These are phyloP conservation scores for Myotis davidii DNA, from an alignment of 2,113 vertebrate genomes.

Conservation along the genomic window DNA sequence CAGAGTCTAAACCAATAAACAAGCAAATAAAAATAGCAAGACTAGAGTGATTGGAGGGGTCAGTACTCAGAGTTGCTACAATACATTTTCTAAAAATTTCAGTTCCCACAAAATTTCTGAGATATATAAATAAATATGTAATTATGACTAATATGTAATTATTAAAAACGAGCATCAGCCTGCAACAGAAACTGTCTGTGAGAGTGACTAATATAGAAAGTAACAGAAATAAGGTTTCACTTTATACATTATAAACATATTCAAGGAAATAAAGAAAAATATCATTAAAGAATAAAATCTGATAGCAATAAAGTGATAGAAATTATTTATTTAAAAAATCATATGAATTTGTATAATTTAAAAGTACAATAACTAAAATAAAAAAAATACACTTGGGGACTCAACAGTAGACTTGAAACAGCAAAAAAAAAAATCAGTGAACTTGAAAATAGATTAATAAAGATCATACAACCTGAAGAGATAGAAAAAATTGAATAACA, in stretches of 20 bases:
- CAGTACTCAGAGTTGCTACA: neutral
- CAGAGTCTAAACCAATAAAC: neutral
- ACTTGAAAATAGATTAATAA: neutral
- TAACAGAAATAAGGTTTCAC: neutral
- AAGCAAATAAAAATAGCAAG: neutral
- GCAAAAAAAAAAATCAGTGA: no score
- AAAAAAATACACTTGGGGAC: no score
- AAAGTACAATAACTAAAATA: neutral
- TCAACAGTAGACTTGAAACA: no score
- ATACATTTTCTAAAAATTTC: neutral
- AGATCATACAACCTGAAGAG: neutral
- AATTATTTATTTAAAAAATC: neutral
- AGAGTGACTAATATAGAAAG: neutral
- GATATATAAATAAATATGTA: neutral
- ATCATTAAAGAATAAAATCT: neutral
- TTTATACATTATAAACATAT: neutral
- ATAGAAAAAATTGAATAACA: neutral
- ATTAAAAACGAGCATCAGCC: neutral
- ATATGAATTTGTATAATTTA: neutral
- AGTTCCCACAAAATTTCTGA: neutral
- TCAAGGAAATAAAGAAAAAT: neutral
- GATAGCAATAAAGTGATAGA: neutral
- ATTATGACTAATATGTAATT: neutral
- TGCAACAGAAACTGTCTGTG: neutral
- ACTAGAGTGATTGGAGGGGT: rapidly evolving